phyloP scores from a whole-genome alignment of 64 coral and sea anemone species.

The Montipora efflorescens region DNA sequence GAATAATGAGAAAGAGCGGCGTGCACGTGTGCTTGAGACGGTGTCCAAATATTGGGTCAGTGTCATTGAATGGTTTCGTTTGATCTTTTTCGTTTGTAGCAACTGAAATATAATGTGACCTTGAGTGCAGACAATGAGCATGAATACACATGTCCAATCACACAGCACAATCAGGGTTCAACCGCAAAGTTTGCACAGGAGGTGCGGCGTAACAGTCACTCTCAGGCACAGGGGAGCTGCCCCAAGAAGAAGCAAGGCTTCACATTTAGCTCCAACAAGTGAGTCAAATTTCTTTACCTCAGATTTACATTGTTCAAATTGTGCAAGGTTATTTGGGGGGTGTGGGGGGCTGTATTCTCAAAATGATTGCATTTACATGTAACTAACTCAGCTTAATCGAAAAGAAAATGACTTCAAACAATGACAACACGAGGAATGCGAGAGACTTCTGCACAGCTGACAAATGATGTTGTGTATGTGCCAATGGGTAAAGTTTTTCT shows the following conservation, averaged over 20 bases:
- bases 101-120: constrained; percentile 89
- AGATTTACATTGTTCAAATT: background rate
- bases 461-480: too few relatives aligned
- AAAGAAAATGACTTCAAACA: too few relatives aligned
- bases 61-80: background rate
- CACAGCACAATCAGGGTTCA: constrained; percentile 61
- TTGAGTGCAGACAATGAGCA: constrained; percentile 87
- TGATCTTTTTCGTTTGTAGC: constrained; percentile 55
- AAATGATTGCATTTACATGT: too few relatives aligned
- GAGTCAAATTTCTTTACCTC: background rate
- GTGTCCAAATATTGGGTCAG: too few relatives aligned
- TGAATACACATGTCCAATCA: constrained; percentile 92
- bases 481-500: too few relatives aligned
- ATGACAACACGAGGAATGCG: too few relatives aligned
- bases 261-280: constrained; percentile 79
- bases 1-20: too few relatives aligned
- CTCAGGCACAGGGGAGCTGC: constrained; percentile 78
- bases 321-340: background rate
- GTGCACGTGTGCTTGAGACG: too few relatives aligned
- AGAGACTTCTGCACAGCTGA: too few relatives aligned
- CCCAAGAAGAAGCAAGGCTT: constrained; percentile 81
- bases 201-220: constrained; percentile 71
- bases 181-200: constrained; percentile 88
- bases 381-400: too few relatives aligned
- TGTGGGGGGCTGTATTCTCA: too few relatives aligned